A percentile compares a stretch with the other conserved stretches of the same genome.
These are phyloP conservation scores for Seira ritae DNA, from an alignment of 2,888 invertebrate species.

Conservation along the genomic window DNA sequence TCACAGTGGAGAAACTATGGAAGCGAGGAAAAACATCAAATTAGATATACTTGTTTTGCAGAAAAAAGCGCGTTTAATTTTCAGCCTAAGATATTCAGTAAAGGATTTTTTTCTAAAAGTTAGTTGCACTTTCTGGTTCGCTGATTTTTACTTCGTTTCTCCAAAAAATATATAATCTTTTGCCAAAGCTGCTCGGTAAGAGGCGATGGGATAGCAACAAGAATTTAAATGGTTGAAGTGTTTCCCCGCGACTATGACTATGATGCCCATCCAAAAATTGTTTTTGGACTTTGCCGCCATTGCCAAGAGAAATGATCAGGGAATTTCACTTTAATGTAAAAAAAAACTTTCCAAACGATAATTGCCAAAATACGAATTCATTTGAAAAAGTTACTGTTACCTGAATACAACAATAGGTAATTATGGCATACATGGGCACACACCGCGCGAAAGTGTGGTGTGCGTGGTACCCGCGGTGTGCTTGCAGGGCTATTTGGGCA, in stretches of 20 bases:
- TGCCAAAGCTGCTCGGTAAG: neutral
- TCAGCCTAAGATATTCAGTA: slow-evolving; percentile 47
- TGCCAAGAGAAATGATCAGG: no score
- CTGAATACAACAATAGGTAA: no score
- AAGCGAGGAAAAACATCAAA: slow-evolving; percentile 55
- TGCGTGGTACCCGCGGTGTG: no score
- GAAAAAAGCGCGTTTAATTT: slow-evolving; percentile 62
- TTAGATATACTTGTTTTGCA: slow-evolving; percentile 67
- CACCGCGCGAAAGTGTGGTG: no score
- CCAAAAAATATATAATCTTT: slow-evolving; percentile 2
- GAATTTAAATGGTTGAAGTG: neutral
- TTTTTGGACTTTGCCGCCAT: neutral
- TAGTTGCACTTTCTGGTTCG: slow-evolving; percentile 71
- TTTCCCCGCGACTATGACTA: neutral
- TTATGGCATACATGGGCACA: no score
- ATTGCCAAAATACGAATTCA: no score
- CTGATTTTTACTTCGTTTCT: slow-evolving; percentile 57
- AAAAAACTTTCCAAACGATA: no score
- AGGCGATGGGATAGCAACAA: neutral
- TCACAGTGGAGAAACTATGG: slow-evolving; percentile 24
- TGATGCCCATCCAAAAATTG: neutral
- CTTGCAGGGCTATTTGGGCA: no score
- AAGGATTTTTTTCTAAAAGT: slow-evolving; percentile 59
- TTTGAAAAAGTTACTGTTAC: no score
- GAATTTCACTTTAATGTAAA: no score